Evolutionary conservation across 2,888 invertebrate genomes (phyloP), one percentile per base, ranked within the genome.

Genomic region (Mechanitis messenoides): DNA sequence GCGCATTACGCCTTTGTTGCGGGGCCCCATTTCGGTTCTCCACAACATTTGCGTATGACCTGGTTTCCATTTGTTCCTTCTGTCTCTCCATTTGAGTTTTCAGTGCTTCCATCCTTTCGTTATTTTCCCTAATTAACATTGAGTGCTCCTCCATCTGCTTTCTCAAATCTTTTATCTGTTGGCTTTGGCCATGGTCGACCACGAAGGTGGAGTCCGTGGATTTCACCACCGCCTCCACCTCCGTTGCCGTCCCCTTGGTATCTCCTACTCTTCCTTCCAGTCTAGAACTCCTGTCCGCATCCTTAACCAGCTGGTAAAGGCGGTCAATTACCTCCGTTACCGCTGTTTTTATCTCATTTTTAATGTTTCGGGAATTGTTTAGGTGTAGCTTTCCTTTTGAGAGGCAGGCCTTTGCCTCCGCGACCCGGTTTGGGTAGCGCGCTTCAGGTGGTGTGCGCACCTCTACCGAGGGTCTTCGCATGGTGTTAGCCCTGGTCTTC

Each of bases 1-100:
- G n/a, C n/a, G n/a, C n/a, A n/a, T n/a, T n/a, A n/a, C n/a, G n/a
- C 64, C 57, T 56, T 64, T 0, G 64, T 61, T 2, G 59, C 45
- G 1, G 58, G 38, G 6, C 53, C 58, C n/a, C 2, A 5, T 20
- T 28, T 31, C n/a, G n/a, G n/a, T n/a, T n/a, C n/a, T n/a, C n/a
- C n/a, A n/a, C n/a, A n/a, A n/a, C n/a, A n/a, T n/a, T n/a, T n/a
- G n/a, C n/a, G n/a, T n/a, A n/a, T n/a, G n/a, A n/a, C n/a, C n/a
- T n/a, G n/a, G n/a, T n/a, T n/a, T 7, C 35, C 20, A n/a, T 5
- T 35, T 33, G 3, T 11, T n/a, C 20, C n/a, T 3, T 38, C 11
- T 20, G n/a, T 20, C 35, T 33, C 35, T 35, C 9, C 33, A 35
- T 12, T 12, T 12, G n/a, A 2, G 3, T 4, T 2, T 38, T 42